Base-by-base conservation (phyloP, 2,888 invertebrate genomes). In the Troides helena region DNA sequence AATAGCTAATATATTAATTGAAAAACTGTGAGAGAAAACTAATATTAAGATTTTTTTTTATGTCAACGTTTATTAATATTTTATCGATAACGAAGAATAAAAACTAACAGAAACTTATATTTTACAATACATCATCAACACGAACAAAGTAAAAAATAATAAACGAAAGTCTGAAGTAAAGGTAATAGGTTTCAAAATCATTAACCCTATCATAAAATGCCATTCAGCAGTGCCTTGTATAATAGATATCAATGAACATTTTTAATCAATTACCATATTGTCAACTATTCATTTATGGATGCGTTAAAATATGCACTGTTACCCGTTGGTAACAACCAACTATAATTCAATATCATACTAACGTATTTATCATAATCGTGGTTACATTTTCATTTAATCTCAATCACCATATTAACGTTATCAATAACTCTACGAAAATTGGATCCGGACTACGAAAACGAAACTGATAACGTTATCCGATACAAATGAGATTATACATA, bases 301-400 rank as follows among this genome's bases (percentile, higher is more conserved):
- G 14, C 50, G 5, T 17, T 50, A 50, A 50, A 2, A 18, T 3
- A 14, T 4, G 21, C 12, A 17, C 56, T 56, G 62, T 66, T 63
- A 50, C 63, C 59, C 14, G 58, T n/a, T 66, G 39, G 66, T 23
- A 66, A 70, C 66, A 70, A 39, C 39, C n/a, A 62, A 50, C 23
- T 56, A 58, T n/a, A 50, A 30, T 63, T 39, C 30, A 50, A 46
- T 68, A 68, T 64, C 68, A 21, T 8, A 21, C 21, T 57, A 21
- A 2, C 18, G 5, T 50, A 14, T 14, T 57, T 14, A 17, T 18
- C 53, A 21, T 5, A 57, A 57, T 57, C 57, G 57, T n/a, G n/a
- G 5, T 18, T 17, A 53, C 18, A 57, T 10, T n/a, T 57, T 21
- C n/a, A 57, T 46, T 12, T 56, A 53, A 56, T 57, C 23, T 25